A percentile compares a stretch with the other conserved stretches of the same genome.
Conservation (phyloP, 1,140 invertebrate species). For the Ericerus pela region DNA sequence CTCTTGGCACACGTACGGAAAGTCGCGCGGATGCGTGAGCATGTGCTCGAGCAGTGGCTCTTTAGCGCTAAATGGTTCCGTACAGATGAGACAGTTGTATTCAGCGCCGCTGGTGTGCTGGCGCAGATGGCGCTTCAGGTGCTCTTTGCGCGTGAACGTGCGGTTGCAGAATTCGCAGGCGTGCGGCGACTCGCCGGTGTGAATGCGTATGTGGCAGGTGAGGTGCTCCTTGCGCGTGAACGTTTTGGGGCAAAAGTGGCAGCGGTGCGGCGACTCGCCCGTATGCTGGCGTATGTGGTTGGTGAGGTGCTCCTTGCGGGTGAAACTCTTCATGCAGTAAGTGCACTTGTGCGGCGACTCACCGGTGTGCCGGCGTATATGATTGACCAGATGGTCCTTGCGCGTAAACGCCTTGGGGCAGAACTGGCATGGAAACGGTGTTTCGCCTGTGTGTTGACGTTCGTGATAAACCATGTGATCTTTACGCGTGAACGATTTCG, state of each 20-base stretch:
- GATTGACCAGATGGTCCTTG: constrained; percentile 66
- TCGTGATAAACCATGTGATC: constrained; percentile 70
- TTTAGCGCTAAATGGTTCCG: constrained; percentile 74
- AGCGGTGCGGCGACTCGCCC: constrained; percentile 49
- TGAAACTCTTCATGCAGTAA: constrained; percentile 49
- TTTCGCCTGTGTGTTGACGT: constrained; percentile 65
- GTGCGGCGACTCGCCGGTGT: constrained; percentile 63
- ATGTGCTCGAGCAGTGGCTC: constrained; percentile 71
- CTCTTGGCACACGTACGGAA: constrained; percentile 27
- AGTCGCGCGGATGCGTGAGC: constrained; percentile 66
- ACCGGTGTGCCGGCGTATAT: constrained; percentile 55
- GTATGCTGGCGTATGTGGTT: constrained; percentile 54
- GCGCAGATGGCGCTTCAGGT: constrained; percentile 60
- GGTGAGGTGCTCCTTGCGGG: constrained; percentile 46
- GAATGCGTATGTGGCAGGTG: constrained; percentile 68
- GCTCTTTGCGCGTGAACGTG: constrained; percentile 66
- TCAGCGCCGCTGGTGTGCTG: constrained; percentile 83
- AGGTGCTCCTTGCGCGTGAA: constrained; percentile 83
- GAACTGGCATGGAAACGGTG: constrained; percentile 61
- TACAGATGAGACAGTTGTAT: constrained; percentile 70
- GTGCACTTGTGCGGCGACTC: constrained; percentile 36
- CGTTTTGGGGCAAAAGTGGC: constrained; percentile 50
- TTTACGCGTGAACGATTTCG: constrained; percentile 67
- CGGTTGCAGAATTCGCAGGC: constrained; percentile 67
- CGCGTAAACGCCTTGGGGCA: constrained; percentile 70